Evolutionary conservation across 1,140 invertebrate species (phyloP).

Genomic region (Drosophila grimshawi): DNA sequence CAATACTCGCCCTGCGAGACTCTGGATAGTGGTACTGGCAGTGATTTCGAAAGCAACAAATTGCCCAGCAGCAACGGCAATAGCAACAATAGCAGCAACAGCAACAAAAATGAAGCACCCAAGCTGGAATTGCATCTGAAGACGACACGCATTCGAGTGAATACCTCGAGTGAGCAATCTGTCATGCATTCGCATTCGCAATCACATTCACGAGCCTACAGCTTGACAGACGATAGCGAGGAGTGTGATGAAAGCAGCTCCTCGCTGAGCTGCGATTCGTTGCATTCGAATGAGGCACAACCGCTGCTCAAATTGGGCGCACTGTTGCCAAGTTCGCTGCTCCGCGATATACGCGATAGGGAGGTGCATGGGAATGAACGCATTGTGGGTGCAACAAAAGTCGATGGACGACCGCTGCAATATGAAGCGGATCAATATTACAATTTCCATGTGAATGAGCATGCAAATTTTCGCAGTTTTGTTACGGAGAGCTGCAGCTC

Average conservation of each 20-base stretch:
- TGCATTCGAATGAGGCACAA: slow-evolving; percentile 68
- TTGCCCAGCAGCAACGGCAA: slow-evolving; percentile 42
- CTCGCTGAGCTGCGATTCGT: slow-evolving; percentile 79
- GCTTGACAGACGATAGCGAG: slow-evolving; percentile 83
- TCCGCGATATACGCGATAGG: slow-evolving; percentile 69
- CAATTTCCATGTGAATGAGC: slow-evolving; percentile 92
- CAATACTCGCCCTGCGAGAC: slow-evolving; percentile 92
- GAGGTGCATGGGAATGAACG: slow-evolving; percentile 21
- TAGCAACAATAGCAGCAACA: slow-evolving; percentile 18
- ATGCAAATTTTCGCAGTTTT: slow-evolving; percentile 85
- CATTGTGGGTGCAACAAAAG: slow-evolving; percentile 45
- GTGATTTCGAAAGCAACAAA: slow-evolving; percentile 88
- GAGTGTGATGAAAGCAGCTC: slow-evolving; percentile 77
- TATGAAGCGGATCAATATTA: slow-evolving; percentile 92
- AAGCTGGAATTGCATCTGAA: slow-evolving; percentile 85
- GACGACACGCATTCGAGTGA: slow-evolving; percentile 83
- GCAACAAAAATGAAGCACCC: slow-evolving; percentile 70
- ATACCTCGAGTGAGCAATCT: neutral
- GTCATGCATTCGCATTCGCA: slow-evolving; percentile 81
- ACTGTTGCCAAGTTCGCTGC: slow-evolving; percentile 64
- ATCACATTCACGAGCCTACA: slow-evolving; percentile 85
- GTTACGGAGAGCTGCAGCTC: slow-evolving; percentile 72
- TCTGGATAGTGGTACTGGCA: slow-evolving; percentile 92
- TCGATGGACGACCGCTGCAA: slow-evolving; percentile 74
- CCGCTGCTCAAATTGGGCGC: slow-evolving; percentile 18